Percentiles rank a stretch among this genome's conserved stretches.
Evolutionary conservation across 2,797 vertebrate genomes (phyloP).

Genomic region (Sebastiscus albofasciatus): DNA sequence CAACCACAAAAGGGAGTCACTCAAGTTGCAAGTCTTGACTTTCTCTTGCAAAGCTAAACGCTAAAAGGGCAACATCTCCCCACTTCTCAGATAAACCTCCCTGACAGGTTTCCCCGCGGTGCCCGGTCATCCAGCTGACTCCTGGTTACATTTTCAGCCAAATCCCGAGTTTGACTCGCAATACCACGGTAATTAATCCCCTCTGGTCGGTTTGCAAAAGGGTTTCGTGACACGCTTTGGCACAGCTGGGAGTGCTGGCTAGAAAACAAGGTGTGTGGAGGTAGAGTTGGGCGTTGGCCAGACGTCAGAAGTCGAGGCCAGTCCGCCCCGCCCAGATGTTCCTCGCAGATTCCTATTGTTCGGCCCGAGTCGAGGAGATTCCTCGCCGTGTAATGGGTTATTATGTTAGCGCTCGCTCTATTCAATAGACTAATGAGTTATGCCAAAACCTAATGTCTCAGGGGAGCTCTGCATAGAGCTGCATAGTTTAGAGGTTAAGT

Average conservation of each 20-base stretch:
- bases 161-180: constrained; percentile 5
- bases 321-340: constrained; percentile 65
- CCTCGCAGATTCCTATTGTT: constrained; percentile 77
- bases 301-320: constrained; percentile 67
- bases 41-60: not conserved
- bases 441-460: constrained; percentile 63
- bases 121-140: constrained; percentile 17
- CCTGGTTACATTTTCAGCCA: not conserved
- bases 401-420: constrained; percentile 76
- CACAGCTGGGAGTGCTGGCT: constrained; percentile 35
- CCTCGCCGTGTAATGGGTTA: constrained; percentile 73
- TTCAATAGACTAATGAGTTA: constrained; percentile 78
- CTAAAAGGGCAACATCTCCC: not conserved
- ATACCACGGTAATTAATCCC: constrained; percentile 24
- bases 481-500: constrained; percentile 45
- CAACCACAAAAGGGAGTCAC: not conserved
- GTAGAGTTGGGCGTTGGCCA: constrained; percentile 53
- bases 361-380: constrained; percentile 73
- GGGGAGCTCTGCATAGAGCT: constrained; percentile 65
- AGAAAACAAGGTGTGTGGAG: constrained; percentile 67
- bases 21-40: not conserved
- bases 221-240: constrained; percentile 55
- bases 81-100: not conserved
- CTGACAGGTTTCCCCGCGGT: not conserved
- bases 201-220: not conserved